These are phyloP conservation scores for Cryptosula pallasiana DNA, from an alignment of 2,888 invertebrate species.

Conservation along the genomic window DNA sequence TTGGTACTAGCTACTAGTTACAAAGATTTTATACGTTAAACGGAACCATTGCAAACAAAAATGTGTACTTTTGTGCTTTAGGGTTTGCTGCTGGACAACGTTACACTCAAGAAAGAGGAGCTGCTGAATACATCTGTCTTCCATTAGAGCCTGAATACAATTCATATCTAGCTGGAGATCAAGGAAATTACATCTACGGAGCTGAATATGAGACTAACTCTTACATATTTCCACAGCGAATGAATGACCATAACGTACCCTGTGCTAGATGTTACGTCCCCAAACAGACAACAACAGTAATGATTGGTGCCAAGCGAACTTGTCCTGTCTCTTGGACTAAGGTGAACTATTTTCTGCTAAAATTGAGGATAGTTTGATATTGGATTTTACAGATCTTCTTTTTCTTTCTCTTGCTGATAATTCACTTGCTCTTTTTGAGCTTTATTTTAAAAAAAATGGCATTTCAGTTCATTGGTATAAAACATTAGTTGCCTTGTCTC, in stretches of 20 bases:
- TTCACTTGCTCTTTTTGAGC: no score
- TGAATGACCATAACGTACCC: conserved; percentile 29
- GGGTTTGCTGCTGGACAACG: conserved; percentile 26
- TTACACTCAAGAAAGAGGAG: conserved; percentile 25
- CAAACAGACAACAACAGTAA: conserved; percentile 25
- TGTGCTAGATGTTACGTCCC: conserved; percentile 28
- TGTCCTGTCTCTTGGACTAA: conserved; percentile 28
- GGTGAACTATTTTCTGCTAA: background rate
- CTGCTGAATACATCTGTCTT: conserved; percentile 26
- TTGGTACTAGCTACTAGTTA: no score
- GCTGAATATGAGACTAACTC: conserved; percentile 26
- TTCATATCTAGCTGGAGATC: background rate
- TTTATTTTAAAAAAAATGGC: no score
- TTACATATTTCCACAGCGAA: background rate
- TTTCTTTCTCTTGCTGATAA: no score
- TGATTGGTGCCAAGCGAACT: conserved; percentile 28
- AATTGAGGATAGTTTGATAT: no score
- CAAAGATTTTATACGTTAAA: no score
- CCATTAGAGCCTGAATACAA: conserved; percentile 25
- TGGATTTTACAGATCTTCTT: no score
- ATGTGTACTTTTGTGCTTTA: no score
- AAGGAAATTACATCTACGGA: conserved; percentile 27
- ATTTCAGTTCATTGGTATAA: no score
- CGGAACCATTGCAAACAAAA: no score
- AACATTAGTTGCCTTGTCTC: no score